Conservation (phyloP, 2,888 invertebrate genomes). For the Melanotus villosus region DNA sequence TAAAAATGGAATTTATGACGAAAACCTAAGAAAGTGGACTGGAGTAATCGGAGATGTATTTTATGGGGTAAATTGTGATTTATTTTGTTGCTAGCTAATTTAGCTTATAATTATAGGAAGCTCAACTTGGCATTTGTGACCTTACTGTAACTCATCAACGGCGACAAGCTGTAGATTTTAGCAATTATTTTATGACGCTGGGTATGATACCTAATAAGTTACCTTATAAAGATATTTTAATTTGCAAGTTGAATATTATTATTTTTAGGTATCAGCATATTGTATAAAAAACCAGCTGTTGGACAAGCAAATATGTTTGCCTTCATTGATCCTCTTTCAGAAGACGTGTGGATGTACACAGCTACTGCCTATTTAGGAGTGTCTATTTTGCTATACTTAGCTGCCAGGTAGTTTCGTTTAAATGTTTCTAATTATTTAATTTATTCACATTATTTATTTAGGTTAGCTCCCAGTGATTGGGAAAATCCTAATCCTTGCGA, state of each 20-base stretch:
- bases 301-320: conserved; percentile 68
- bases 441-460: conserved; percentile 62
- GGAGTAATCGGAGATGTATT: conserved; percentile 83
- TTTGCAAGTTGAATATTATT: not conserved
- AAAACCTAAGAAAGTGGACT: conserved; percentile 81
- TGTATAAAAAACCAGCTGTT: conserved; percentile 85
- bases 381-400: conserved; percentile 84
- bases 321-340: conserved; percentile 89
- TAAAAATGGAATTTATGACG: conserved; percentile 78
- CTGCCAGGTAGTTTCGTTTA: conserved; percentile 71
- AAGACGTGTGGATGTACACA: conserved; percentile 92
- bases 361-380: conserved; percentile 87
- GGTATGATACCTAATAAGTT: no score
- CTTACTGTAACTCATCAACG: conserved; percentile 94
- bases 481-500: conserved; percentile 94
- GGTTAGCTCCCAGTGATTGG: conserved; percentile 93
- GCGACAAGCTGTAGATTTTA: conserved; percentile 90
- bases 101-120: conserved; percentile 74
- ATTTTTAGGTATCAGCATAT: conserved; percentile 76
- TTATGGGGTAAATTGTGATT: conserved; percentile 73
- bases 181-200: conserved; percentile 97
- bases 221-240: not conserved
- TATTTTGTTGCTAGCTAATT: not conserved
- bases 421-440: not conserved
- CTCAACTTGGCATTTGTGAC: conserved; percentile 95